Evolutionary conservation across 2,888 invertebrate genomes (phyloP), one percentile per base, ranked within the genome.

Genomic region (Conchocele bisecta): DNA sequence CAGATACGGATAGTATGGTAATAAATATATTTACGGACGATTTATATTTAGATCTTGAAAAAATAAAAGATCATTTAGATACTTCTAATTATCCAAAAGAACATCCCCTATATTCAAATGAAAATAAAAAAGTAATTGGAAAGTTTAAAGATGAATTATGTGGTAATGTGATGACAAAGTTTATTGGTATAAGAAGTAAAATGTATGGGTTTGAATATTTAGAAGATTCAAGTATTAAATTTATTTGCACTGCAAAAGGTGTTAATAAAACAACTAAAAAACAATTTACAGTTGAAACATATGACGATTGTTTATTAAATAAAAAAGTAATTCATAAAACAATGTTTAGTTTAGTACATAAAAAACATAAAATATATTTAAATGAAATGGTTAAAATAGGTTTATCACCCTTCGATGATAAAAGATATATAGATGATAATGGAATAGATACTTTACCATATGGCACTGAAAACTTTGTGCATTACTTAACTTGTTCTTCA

Each of bases 81-180:
- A 72, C 61, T 22, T 56, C 35, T 24, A 39, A 67, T 54, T 67
- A 61, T 64, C 60, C 65, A 35, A 48, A 71, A 60, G 28, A 71
- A 35, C 60, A 71, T 50, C 31, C n/a, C 20, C 22, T 63, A 48
- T 44, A 63, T 51, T 63, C 57, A 24, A 20, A 20, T 28, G 44
- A 50, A 69, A 69, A 57, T 63, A 58, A 66, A 66, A 61, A 61
- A 42, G 41, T 22, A n/a, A 31, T 65, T 20, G 58, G 60, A 33
- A 65, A 64, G 35, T 74, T 65, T 60, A 69, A 74, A 69, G 63
- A 66, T 51, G 59, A 74, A 39, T 33, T 70, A 66, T 44, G 50
- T 41, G 75, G 58, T 33, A 31, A 65, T 22, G 24, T 61, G 15
- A 69, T 69, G 46, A 69, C 29, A 26, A 51, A 57, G 58, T 57